Conservation (phyloP, 2,888 invertebrate species). For the Dryadula phaetusa region DNA sequence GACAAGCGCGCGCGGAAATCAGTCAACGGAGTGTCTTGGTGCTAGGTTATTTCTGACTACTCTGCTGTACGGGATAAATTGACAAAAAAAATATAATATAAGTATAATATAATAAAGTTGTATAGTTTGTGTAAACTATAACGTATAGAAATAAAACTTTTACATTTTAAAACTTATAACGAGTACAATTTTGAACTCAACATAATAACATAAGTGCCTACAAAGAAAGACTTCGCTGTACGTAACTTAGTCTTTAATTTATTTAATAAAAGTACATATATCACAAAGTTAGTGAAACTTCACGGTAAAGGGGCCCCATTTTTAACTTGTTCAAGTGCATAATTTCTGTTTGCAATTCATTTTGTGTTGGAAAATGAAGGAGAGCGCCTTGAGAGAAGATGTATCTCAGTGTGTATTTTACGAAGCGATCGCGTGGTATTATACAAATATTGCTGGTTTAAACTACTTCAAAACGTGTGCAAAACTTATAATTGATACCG, state of each 20-base stretch:
- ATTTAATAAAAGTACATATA: neutral
- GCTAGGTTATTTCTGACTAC: too few species aligned
- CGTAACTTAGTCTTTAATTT: constrained; percentile 5
- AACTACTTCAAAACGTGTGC: neutral
- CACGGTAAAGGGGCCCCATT: constrained; percentile 10
- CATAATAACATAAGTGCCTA: constrained; percentile 7
- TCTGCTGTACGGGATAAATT: too few species aligned
- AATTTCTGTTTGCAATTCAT: constrained; percentile 27
- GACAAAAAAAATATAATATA: too few species aligned
- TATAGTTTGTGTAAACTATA: too few species aligned
- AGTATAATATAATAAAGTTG: too few species aligned
- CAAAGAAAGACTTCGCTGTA: neutral
- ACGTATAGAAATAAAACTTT: neutral
- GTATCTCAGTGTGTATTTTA: constrained; percentile 14
- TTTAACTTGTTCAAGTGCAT: constrained; percentile 23
- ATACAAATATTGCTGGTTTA: constrained; percentile 1
- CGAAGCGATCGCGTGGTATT: constrained; percentile 9
- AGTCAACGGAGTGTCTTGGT: too few species aligned
- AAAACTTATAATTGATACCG: neutral
- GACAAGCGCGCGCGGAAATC: too few species aligned
- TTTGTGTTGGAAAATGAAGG: constrained; percentile 17
- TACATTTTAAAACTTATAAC: neutral
- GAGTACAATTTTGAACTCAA: constrained; percentile 4
- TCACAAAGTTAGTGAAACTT: constrained; percentile 6
- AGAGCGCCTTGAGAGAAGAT: constrained; percentile 9